Base-by-base conservation (phyloP, 1,140 invertebrate species). In the Arion vulgaris region DNA sequence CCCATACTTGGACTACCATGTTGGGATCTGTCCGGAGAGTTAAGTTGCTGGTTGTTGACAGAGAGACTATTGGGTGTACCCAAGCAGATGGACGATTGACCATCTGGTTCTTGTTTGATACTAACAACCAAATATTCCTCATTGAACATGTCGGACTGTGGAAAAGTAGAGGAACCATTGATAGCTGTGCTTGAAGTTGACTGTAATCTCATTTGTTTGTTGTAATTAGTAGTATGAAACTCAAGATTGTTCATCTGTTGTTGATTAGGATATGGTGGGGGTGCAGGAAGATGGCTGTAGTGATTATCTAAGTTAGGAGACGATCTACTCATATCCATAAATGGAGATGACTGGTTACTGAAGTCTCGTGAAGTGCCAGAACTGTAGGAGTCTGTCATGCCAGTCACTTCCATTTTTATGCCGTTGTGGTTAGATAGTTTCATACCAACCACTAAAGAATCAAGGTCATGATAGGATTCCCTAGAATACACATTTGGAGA, bases 391-490 rank as follows among this genome's bases (percentile, higher is more conserved):
- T 82, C 85, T 57, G 38, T 45, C 34, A 66, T 32, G 34, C 77
- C 66, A 39, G 28, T 57, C 38, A 81, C 77, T 23, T 81, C 74
- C 53, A 85, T 82, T 68, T 62, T 79, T 0, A 66, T 23, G 66
- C 73, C 81, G 13, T 72, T 81, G 28, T 83, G 80, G 36, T 84
- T 85, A 13, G 83, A 79, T n/a, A 89, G 69, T 75, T 88, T 90
- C 88, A 90, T 89, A 17, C 88, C 86, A 49, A 85, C 90, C 23
- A 87, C 86, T 36, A 91, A 82, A 49, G 86, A 89, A 62, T 89
- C 87, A 15, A 92, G 82, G 71, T 90, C 88, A n/a, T n/a, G n/a
- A n/a, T n/a, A n/a, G n/a, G n/a, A n/a, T n/a, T n/a, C n/a, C n/a
- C n/a, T n/a, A 34, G 87, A 85, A 66, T 87, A 88, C 28, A 71